phyloP scores from a whole-genome alignment of 2,888 invertebrate species.

The Coelogynopora nodosa region DNA sequence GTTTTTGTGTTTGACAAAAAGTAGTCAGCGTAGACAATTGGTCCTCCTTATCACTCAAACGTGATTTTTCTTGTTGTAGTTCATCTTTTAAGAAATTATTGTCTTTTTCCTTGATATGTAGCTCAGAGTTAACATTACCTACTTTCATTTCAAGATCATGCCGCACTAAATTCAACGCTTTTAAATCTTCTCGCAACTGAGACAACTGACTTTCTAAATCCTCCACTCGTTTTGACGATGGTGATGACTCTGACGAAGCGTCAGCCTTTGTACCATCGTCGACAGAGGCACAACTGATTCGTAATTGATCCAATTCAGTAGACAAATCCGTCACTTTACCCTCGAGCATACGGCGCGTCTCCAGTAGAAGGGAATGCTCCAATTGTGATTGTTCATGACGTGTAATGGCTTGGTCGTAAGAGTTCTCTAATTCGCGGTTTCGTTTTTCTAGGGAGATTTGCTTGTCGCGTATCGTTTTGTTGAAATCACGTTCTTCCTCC shows the following conservation, averaged over 20 bases:
- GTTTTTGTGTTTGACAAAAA: not conserved
- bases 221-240: not conserved
- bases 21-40: not conserved
- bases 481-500: not conserved
- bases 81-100: not conserved
- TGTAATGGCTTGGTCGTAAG: not conserved
- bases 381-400: not conserved
- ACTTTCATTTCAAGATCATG: not conserved
- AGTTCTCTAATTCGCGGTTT: not conserved
- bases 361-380: not conserved
- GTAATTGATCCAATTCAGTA: not conserved
- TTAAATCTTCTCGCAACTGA: not conserved
- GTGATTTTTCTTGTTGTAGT: not conserved
- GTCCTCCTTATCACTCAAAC: not conserved
- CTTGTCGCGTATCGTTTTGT: not conserved
- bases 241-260: not conserved
- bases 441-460: not conserved
- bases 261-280: too few species aligned
- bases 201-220: not conserved
- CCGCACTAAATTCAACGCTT: not conserved
- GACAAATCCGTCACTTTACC: not conserved
- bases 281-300: not conserved
- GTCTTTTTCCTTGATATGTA: not conserved
- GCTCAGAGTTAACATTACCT: not conserved
- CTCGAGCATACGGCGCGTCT: not conserved